These are phyloP conservation scores for Sebastes dallii DNA, from an alignment of 2,797 vertebrate species.

Conservation along the genomic window DNA sequence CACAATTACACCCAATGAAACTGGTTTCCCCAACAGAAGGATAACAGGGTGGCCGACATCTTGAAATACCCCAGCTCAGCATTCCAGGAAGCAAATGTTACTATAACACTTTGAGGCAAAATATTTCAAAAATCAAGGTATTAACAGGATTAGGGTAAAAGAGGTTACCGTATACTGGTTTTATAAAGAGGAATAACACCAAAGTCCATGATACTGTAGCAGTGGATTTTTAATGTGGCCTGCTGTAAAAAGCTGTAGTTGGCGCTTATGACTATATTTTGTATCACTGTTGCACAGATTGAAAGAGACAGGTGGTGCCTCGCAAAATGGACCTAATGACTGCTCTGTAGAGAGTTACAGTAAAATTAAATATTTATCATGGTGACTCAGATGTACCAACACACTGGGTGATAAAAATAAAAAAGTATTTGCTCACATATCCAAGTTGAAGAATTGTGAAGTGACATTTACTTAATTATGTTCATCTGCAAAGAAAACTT, in stretches of 20 bases:
- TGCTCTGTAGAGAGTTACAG: constrained; percentile 7
- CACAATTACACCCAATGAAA: background rate
- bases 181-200: background rate
- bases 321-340: constrained; percentile 20
- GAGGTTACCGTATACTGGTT: background rate
- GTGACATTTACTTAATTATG: background rate
- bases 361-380: constrained; percentile 19
- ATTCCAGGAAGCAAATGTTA: background rate
- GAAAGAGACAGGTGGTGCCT: constrained; percentile 31
- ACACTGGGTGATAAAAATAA: background rate
- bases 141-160: background rate
- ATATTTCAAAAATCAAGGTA: background rate
- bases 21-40: background rate
- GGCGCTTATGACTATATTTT: background rate
- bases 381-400: constrained; percentile 23
- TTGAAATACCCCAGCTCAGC: background rate
- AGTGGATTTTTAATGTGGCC: background rate
- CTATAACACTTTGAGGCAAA: background rate
- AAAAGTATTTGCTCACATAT: background rate
- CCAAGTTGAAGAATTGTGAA: background rate
- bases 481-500: background rate
- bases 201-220: background rate
- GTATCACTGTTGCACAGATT: constrained; percentile 7
- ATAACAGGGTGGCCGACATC: background rate
- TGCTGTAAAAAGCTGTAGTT: background rate